These are phyloP conservation scores for Elymnias hypermnestra DNA, from an alignment of 1,140 invertebrate species.

Conservation along the genomic window DNA sequence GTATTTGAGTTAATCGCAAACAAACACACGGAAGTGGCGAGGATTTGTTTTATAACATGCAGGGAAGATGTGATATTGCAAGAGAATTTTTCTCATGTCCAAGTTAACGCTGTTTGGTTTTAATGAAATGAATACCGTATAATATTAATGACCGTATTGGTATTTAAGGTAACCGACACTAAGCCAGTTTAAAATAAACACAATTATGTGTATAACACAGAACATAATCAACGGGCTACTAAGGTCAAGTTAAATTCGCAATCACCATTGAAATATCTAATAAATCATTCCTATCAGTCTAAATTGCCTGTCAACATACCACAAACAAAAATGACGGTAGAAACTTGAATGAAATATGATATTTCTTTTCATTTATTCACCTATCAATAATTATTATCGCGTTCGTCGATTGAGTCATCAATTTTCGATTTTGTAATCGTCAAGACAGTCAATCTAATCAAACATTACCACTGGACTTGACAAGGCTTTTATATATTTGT, in stretches of 20 bases:
- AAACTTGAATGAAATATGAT: constrained; percentile 52
- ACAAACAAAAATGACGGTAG: constrained; percentile 53
- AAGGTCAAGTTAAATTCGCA: constrained; percentile 24
- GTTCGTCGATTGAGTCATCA: constrained; percentile 46
- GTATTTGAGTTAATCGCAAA: too few relatives aligned
- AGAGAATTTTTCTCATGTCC: too few relatives aligned
- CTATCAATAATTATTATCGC: constrained; percentile 42
- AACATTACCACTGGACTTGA: constrained; percentile 1
- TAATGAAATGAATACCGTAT: too few relatives aligned
- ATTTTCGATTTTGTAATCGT: constrained; percentile 39
- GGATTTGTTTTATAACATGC: too few relatives aligned
- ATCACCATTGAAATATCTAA: constrained; percentile 37
- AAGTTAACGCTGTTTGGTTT: too few relatives aligned
- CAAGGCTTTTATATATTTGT: constrained; percentile 13
- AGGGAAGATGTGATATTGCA: too few relatives aligned
- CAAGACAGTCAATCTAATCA: constrained; percentile 15
- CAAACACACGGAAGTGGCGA: too few relatives aligned
- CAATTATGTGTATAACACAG: background rate
- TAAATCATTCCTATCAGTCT: constrained; percentile 38
- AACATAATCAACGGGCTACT: constrained; percentile 2
- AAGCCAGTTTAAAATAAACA: too few relatives aligned
- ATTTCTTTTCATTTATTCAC: constrained; percentile 40
- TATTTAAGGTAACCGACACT: too few relatives aligned
- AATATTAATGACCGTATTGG: too few relatives aligned
- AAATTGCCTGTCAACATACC: constrained; percentile 53